A percentile compares a stretch with the other conserved stretches of the same genome.
Conservation (phyloP, 2,797 vertebrate genomes). For the Chaetodon trifasciatus region DNA sequence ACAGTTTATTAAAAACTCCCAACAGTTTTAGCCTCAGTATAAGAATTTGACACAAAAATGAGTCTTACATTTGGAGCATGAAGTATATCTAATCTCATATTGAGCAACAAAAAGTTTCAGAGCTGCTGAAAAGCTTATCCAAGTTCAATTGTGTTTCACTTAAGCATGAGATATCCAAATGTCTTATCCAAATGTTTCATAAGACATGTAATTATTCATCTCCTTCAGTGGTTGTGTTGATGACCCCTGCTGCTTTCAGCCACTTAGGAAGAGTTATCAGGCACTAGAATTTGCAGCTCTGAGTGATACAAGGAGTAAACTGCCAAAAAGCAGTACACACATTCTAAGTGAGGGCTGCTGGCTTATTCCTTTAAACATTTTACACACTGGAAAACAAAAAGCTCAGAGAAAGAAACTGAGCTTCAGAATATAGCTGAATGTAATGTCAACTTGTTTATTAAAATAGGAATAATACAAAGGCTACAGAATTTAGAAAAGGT, state of each 20-base stretch:
- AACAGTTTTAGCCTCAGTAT: background rate
- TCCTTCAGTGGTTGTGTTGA: constrained; percentile 26
- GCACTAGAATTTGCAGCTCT: constrained; percentile 31
- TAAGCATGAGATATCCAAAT: constrained; percentile 28
- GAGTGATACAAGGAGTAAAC: constrained; percentile 26
- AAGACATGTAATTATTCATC: constrained; percentile 47
- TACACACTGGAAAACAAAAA: background rate
- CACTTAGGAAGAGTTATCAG: constrained; percentile 59
- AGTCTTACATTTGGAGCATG: constrained; percentile 34
- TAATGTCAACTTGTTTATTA: constrained; percentile 78
- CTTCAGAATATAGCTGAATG: constrained; percentile 4
- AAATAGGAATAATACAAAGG: constrained; percentile 78
- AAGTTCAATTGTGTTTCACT: constrained; percentile 29
- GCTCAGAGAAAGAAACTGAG: background rate
- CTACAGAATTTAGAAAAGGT: constrained; percentile 64
- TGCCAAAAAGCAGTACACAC: constrained; percentile 46
- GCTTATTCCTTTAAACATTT: background rate
- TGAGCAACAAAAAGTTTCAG: constrained; percentile 58
- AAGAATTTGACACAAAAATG: constrained; percentile 29
- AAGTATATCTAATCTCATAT: constrained; percentile 61
- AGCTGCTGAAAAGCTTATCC: constrained; percentile 47
- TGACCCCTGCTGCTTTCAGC: constrained; percentile 48
- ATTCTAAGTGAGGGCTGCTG: constrained; percentile 15
- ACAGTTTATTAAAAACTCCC: background rate
- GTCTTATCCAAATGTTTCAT: constrained; percentile 52